phyloP scores from a whole-genome alignment of 2,113 vertebrate species.

The Budorcas taxicolor region DNA sequence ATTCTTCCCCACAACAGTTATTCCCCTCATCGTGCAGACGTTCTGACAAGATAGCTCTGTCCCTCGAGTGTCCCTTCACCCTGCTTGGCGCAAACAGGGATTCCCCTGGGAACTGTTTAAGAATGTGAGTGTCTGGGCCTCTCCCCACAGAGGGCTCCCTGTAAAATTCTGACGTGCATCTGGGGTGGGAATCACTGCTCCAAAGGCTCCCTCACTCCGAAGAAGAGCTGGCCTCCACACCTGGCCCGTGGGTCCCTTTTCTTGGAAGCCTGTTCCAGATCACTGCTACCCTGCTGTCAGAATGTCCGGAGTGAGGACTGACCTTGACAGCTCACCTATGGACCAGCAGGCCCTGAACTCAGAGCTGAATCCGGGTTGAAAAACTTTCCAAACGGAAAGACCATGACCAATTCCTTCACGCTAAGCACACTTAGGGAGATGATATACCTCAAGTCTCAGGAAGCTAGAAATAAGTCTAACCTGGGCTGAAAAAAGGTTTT shows the following conservation, averaged over 20 bases:
- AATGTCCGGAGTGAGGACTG: not conserved
- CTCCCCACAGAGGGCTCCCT: not conserved
- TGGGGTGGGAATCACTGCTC: not conserved
- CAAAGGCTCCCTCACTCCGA: not conserved
- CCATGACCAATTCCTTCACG: not conserved
- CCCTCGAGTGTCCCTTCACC: not conserved
- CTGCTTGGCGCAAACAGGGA: not conserved
- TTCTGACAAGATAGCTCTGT: not conserved
- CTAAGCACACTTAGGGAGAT: not conserved
- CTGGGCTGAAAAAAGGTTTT: not conserved
- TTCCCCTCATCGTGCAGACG: accelerated
- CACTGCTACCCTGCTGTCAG: not conserved
- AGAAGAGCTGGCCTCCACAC: not conserved
- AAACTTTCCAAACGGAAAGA: not conserved
- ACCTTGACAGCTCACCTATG: not conserved
- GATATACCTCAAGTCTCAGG: not conserved
- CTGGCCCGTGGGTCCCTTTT: not conserved
- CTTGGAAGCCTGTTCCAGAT: not conserved
- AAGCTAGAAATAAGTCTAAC: not conserved
- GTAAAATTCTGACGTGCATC: not conserved
- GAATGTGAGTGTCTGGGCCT: not conserved
- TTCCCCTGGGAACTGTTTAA: not conserved
- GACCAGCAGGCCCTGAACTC: not conserved
- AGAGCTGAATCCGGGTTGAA: not conserved
- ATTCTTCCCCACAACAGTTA: too few species aligned